These are phyloP conservation scores for Sarcophaga rosellei DNA, from an alignment of 2,888 invertebrate species.

Conservation along the genomic window DNA sequence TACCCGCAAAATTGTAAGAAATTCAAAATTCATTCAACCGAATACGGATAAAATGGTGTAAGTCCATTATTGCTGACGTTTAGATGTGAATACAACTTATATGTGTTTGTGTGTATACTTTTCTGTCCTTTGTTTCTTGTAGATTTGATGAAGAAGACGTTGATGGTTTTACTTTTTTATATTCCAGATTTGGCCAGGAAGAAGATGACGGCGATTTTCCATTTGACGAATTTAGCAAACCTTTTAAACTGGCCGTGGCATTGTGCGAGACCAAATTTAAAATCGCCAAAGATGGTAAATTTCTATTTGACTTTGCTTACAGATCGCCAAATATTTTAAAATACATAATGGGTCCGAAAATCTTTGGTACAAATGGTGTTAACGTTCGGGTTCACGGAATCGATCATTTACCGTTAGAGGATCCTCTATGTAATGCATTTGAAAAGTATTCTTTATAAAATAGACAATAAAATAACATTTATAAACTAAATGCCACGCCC, in stretches of 20 bases:
- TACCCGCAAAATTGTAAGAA: slow-evolving; percentile 39
- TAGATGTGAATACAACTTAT: background rate
- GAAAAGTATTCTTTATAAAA: slow-evolving; percentile 23
- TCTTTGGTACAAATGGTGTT: slow-evolving; percentile 56
- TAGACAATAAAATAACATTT: no score
- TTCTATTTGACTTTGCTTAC: slow-evolving; percentile 41
- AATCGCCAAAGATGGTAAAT: slow-evolving; percentile 56
- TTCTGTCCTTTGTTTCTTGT: slow-evolving; percentile 12
- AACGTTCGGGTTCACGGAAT: slow-evolving; percentile 38
- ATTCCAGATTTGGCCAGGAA: slow-evolving; percentile 54
- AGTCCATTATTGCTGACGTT: slow-evolving; percentile 2
- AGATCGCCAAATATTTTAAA: slow-evolving; percentile 43
- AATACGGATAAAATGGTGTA: slow-evolving; percentile 45
- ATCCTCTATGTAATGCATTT: slow-evolving; percentile 38
- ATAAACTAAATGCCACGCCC: no score
- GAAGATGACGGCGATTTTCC: slow-evolving; percentile 31
- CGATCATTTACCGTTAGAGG: slow-evolving; percentile 35
- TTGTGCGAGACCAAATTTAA: slow-evolving; percentile 42
- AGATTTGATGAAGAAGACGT: slow-evolving; percentile 48
- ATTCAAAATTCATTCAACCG: slow-evolving; percentile 30
- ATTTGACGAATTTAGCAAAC: slow-evolving; percentile 46
- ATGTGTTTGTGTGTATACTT: background rate
- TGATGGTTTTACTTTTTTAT: slow-evolving; percentile 49
- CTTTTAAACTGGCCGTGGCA: slow-evolving; percentile 52
- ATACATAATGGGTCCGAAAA: slow-evolving; percentile 51